A percentile compares a stretch with the other conserved stretches of the same genome.
Conservation (phyloP, 37 sponge, comb jelly and placozoan species). For the Theonella swinhoei region DNA sequence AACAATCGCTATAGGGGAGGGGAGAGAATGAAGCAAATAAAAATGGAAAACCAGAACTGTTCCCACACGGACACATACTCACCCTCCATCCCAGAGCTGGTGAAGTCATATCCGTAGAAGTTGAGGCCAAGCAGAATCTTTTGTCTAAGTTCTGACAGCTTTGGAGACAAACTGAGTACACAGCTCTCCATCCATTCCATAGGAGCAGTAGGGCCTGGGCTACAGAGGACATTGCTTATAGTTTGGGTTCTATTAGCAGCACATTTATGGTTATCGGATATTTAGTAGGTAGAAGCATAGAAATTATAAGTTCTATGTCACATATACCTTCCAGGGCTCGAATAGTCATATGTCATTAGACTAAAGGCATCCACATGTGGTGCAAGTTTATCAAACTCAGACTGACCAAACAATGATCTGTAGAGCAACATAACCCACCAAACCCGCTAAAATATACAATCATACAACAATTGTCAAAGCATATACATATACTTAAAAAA, state of each 20-base stretch:
- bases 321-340: constrained; percentile 67
- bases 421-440: not conserved
- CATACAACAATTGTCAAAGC: not conserved
- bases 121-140: constrained; percentile 96
- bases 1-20: constrained; percentile 24
- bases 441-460: not conserved
- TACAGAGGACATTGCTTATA: not conserved
- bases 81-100: constrained; percentile 62
- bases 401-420: constrained; percentile 66
- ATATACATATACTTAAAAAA: not conserved
- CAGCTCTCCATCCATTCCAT: constrained; percentile 84
- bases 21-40: no score
- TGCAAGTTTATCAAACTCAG: constrained; percentile 77
- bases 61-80: not conserved
- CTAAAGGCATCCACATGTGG: constrained; percentile 89
- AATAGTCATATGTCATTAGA: constrained; percentile 97
- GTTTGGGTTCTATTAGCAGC: no score
- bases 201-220: constrained; percentile 90
- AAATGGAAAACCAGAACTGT: not conserved
- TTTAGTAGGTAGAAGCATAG: not conserved
- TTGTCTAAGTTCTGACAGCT: constrained; percentile 46
- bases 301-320: not conserved
- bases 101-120: constrained; percentile 94
- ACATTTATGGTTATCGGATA: no score
- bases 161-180: constrained; percentile 64